phyloP scores from a whole-genome alignment of 2,113 vertebrate species.

The Oryzias curvinotus region DNA sequence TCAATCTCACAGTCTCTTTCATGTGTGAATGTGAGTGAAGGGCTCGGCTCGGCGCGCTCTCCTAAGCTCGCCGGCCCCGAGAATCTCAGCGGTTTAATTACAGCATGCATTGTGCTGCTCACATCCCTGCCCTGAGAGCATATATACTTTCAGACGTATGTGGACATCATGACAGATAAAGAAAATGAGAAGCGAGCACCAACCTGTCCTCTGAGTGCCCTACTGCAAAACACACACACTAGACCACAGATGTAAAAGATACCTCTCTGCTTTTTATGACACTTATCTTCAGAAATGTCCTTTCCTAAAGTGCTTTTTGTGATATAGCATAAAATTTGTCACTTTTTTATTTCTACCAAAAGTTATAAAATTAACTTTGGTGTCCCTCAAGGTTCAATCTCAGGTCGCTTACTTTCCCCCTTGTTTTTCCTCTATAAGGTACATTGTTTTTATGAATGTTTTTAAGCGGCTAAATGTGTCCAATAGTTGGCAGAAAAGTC shows the following conservation, averaged over 20 bases:
- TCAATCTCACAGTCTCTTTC: slow-evolving; percentile 36
- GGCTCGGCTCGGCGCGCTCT: slow-evolving; percentile 8
- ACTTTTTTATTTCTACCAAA: no score
- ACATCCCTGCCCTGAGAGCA: slow-evolving; percentile 5
- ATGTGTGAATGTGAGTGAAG: slow-evolving; percentile 30
- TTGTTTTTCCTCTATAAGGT: no score
- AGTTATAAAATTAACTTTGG: no score
- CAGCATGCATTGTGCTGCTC: slow-evolving; percentile 21
- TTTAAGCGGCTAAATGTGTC: no score
- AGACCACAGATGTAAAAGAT: background rate
- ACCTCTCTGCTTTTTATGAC: background rate
- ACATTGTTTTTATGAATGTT: no score
- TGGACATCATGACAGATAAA: slow-evolving; percentile 43
- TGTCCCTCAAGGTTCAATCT: no score
- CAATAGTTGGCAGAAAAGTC: no score
- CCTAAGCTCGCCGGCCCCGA: slow-evolving; percentile 15
- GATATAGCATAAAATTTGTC: no score
- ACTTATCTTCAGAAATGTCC: background rate
- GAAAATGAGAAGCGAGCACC: slow-evolving; percentile 43
- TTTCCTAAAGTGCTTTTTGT: slow-evolving; percentile 22
- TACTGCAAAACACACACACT: slow-evolving; percentile 16
- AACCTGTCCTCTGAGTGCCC: slow-evolving; percentile 27
- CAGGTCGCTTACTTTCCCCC: no score
- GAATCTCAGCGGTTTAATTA: slow-evolving; percentile 68
- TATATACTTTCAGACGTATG: slow-evolving; percentile 21